These are phyloP conservation scores for Lasioglossum villosulum DNA, from an alignment of 2,888 invertebrate genomes.

Conservation along the genomic window DNA sequence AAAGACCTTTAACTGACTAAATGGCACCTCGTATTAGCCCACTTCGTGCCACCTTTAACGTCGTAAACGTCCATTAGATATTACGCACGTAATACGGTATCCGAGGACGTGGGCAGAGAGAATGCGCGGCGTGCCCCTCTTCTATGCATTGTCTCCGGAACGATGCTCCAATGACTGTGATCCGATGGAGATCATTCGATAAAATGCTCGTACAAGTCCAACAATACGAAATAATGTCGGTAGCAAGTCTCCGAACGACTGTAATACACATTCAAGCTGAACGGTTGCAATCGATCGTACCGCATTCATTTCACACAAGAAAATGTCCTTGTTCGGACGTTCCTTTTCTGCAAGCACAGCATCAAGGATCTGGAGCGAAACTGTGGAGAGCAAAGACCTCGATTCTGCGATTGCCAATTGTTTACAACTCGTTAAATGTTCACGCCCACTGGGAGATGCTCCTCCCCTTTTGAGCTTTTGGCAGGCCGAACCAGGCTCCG, in stretches of 20 bases:
- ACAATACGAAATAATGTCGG: neutral
- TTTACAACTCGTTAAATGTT: too few relatives aligned
- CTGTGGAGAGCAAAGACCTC: neutral
- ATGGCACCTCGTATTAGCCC: slow-evolving; percentile 68
- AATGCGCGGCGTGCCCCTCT: slow-evolving; percentile 64
- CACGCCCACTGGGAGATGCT: too few relatives aligned
- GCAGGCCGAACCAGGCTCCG: neutral
- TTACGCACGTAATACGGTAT: slow-evolving; percentile 65
- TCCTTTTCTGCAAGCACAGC: neutral
- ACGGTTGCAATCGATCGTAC: neutral
- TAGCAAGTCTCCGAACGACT: neutral
- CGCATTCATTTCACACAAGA: neutral
- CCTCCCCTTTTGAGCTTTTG: neutral
- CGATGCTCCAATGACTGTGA: slow-evolving; percentile 15
- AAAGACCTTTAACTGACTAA: slow-evolving; percentile 69
- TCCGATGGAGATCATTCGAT: neutral
- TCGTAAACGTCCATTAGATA: slow-evolving; percentile 62
- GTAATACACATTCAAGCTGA: neutral
- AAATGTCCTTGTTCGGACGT: neutral
- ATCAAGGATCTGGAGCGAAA: neutral
- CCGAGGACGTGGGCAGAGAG: slow-evolving; percentile 65
- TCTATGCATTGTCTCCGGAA: slow-evolving; percentile 54
- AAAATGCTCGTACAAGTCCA: neutral
- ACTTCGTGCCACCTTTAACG: slow-evolving; percentile 68
- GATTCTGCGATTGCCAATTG: too few relatives aligned